A percentile compares a stretch with the other conserved stretches of the same genome.
phyloP scores from a whole-genome alignment of 2,888 invertebrate genomes.

The Sinodicranocentrus sp. region DNA sequence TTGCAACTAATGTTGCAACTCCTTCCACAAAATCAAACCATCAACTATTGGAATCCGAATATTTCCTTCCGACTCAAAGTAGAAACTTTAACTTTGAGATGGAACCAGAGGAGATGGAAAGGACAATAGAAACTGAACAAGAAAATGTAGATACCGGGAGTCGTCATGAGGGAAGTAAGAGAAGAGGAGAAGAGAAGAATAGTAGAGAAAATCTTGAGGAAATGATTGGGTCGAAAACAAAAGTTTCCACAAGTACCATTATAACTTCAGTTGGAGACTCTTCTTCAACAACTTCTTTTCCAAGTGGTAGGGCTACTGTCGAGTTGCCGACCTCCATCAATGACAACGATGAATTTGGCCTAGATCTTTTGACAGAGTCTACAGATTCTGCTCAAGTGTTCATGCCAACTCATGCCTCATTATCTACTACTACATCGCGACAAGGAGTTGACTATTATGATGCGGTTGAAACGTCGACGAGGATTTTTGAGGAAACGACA shows the following conservation, averaged over 20 bases:
- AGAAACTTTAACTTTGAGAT: slow-evolving; percentile 7
- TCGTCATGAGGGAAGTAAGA: background rate
- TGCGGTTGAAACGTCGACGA: slow-evolving; percentile 11
- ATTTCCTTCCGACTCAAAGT: slow-evolving; percentile 17
- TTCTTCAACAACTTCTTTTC: slow-evolving; percentile 20
- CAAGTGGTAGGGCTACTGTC: background rate
- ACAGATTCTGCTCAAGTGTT: slow-evolving; percentile 33
- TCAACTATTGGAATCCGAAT: slow-evolving; percentile 28
- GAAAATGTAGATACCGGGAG: slow-evolving; percentile 1
- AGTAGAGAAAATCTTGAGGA: slow-evolving; percentile 35
- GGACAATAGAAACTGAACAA: slow-evolving; percentile 1
- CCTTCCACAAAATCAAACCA: slow-evolving; percentile 11
- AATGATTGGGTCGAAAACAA: slow-evolving; percentile 52
- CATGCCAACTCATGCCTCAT: slow-evolving; percentile 55
- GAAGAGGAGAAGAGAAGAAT: slow-evolving; percentile 15
- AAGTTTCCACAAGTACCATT: slow-evolving; percentile 53
- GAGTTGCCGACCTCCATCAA: slow-evolving; percentile 17
- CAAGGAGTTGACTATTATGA: slow-evolving; percentile 6
- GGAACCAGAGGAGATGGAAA: slow-evolving; percentile 28
- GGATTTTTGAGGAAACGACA: slow-evolving; percentile 19
- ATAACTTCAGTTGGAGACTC: slow-evolving; percentile 38
- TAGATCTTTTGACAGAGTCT: slow-evolving; percentile 38
- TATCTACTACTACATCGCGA: slow-evolving; percentile 32
- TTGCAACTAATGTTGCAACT: background rate
- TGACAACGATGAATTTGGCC: slow-evolving; percentile 42